These are phyloP conservation scores for Anguilla pacifica DNA, from an alignment of 2,797 vertebrate species.

Conservation along the genomic window DNA sequence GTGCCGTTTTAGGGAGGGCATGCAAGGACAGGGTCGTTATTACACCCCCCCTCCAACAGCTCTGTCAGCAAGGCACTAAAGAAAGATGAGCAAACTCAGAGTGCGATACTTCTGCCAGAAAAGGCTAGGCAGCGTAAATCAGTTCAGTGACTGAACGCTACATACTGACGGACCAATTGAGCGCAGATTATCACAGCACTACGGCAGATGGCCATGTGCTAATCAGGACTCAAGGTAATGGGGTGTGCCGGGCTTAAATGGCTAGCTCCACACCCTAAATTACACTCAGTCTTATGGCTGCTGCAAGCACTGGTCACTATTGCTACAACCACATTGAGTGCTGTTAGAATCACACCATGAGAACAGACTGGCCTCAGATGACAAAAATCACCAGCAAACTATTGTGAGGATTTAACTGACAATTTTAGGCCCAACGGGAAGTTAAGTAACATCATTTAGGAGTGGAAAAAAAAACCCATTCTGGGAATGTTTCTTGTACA, in stretches of 20 bases:
- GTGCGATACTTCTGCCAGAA: not conserved
- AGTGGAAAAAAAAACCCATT: not conserved
- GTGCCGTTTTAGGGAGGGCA: not conserved
- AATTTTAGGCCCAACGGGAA: not conserved
- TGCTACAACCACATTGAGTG: not conserved
- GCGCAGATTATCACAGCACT: constrained; percentile 7
- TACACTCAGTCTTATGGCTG: not conserved
- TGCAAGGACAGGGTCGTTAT: not conserved
- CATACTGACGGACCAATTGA: not conserved
- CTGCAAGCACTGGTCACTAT: not conserved
- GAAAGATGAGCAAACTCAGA: not conserved
- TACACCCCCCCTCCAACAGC: not conserved
- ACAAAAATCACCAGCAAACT: not conserved
- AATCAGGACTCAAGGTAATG: constrained; percentile 14
- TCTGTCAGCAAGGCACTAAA: not conserved
- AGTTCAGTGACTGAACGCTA: too few species aligned
- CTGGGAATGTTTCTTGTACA: not conserved
- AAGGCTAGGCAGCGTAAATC: not conserved
- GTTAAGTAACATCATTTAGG: not conserved
- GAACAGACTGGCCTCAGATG: not conserved
- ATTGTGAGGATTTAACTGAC: not conserved
- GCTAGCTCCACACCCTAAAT: not conserved
- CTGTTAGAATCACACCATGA: not conserved
- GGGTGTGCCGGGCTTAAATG: not conserved
- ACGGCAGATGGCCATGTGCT: constrained; percentile 18